phyloP scores from a whole-genome alignment of 2,113 vertebrate genomes.

The Condylura cristata region DNA sequence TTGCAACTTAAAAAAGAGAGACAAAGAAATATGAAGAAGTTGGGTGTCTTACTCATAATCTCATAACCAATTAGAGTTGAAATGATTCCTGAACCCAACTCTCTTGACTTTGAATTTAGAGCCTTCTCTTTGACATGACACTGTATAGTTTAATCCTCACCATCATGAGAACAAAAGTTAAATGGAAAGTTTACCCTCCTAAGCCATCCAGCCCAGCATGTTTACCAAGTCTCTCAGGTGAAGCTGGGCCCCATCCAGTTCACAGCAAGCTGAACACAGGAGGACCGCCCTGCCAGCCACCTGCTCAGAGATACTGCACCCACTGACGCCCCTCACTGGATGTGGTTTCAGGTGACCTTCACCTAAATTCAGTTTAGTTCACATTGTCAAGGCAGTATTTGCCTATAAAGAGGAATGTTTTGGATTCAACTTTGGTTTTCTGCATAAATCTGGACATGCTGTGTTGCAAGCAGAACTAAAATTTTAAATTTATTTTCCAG shows the following conservation, averaged over 20 bases:
- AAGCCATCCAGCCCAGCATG: background rate
- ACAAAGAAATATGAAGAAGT: background rate
- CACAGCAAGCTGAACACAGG: background rate
- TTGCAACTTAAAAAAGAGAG: background rate
- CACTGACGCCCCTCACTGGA: background rate
- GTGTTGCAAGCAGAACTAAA: background rate
- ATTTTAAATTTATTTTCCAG: background rate
- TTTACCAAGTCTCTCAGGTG: background rate
- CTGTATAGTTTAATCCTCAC: conserved; percentile 28
- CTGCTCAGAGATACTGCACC: background rate
- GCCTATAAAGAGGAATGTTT: background rate
- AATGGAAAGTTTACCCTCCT: background rate
- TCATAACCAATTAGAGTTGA: background rate
- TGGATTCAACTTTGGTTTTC: background rate
- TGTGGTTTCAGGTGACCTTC: background rate
- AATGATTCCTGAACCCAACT: background rate
- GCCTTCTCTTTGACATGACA: background rate
- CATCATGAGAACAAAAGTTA: background rate
- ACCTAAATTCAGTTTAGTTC: background rate
- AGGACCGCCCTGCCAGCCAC: background rate
- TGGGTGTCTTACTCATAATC: background rate
- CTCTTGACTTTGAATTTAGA: background rate
- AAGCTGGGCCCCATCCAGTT: background rate
- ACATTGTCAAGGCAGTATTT: background rate
- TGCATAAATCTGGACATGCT: background rate